phyloP scores from a whole-genome alignment of 2,888 invertebrate genomes.

The Apodemia duryi region DNA sequence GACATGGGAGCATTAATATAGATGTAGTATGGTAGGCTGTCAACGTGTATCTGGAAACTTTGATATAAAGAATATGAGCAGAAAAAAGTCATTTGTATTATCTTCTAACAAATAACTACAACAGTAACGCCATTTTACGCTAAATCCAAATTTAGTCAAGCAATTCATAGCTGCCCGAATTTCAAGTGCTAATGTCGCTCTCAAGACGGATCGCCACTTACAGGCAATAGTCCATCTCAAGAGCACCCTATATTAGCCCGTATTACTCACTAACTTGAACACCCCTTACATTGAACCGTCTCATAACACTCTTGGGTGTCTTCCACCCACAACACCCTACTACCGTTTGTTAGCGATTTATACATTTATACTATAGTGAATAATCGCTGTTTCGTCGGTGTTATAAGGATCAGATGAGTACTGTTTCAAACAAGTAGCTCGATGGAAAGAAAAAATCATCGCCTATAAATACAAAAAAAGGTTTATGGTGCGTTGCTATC shows the following conservation, averaged over 20 bases:
- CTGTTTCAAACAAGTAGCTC: too few species aligned
- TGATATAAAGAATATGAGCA: too few species aligned
- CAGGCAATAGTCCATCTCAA: slow-evolving; percentile 12
- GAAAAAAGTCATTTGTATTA: neutral
- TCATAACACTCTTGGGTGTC: neutral
- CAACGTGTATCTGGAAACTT: too few species aligned
- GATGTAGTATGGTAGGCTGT: too few species aligned
- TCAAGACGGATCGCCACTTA: slow-evolving; percentile 11
- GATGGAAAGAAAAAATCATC: too few species aligned
- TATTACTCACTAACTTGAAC: slow-evolving; percentile 21
- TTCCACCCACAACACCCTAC: neutral
- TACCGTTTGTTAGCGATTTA: neutral
- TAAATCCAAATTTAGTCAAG: neutral
- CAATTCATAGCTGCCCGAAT: neutral
- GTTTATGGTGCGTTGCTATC: too few species aligned
- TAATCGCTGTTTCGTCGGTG: neutral
- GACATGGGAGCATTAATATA: too few species aligned
- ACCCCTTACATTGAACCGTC: slow-evolving; percentile 22
- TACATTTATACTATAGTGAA: neutral
- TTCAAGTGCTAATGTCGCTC: slow-evolving; percentile 2
- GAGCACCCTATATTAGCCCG: slow-evolving; percentile 10
- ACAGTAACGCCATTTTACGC: neutral
- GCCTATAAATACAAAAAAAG: too few species aligned
- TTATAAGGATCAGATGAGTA: too few species aligned
- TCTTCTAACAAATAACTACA: neutral